Base-by-base conservation (phyloP, 2,888 invertebrate species). In the Aporophyla nigra region DNA sequence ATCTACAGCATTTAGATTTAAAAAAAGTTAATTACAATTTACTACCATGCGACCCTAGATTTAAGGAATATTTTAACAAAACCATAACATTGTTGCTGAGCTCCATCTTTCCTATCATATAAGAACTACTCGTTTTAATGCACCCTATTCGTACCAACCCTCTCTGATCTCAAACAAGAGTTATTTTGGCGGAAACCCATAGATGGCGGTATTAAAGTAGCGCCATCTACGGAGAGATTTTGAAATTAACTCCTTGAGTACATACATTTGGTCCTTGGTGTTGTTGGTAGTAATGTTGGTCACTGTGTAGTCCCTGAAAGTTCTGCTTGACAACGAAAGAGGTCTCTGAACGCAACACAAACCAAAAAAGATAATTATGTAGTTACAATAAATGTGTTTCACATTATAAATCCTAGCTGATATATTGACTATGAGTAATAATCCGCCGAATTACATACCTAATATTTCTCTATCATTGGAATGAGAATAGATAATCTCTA, bases 191-290 rank as follows among this genome's bases (percentile, higher is more conserved):
- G 5, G 0, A 53, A 27, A 1, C 53, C n/a, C 1, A 10, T 71
- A 80, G 80, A 74, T 75, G 83, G 71, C 83, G n/a, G 10, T 33
- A 2, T 46, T 0, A 21, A 19, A 21, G 0, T 24, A 53, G 14
- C 70, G 69, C 66, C 80, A 77, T 80, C 86, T 77, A 24, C 33
- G 9, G 1, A 10, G 12, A 24, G 2, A 12, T 33, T 14, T 53
- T 14, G 49, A 33, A 0, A 12, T 40, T 40, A 40, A 19, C 2
- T 5, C 21, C 7, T 0, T 10, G 1, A 9, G 5, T 40, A n/a
- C 9, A 33, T 33, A 2, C 53, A 43, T 33, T 67, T 24, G 43
- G 10, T 78, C 27, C 49, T 54, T 33, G 3, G 5, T 0, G 5
- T 19, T 5, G 7, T 14, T 10, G 21, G 10, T 1, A 21, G 0